phyloP scores from a whole-genome alignment of 2,797 vertebrate genomes.

The Siniperca obscura region DNA sequence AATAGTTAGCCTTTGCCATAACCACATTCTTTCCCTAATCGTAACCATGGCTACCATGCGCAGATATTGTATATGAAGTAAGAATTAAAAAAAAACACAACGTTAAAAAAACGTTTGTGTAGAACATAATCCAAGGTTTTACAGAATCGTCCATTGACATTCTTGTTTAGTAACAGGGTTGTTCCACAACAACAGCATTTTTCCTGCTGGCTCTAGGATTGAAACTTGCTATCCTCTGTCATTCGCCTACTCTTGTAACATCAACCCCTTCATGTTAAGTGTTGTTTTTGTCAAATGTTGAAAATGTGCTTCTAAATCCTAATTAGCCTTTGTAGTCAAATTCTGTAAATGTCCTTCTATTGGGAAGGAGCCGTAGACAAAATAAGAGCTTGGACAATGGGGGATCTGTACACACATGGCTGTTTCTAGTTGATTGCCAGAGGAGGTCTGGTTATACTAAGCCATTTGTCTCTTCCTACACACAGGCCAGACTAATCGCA shows the following conservation, averaged over 20 bases:
- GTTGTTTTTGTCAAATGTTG: slow-evolving; percentile 12
- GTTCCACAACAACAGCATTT: background rate
- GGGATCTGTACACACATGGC: slow-evolving; percentile 63
- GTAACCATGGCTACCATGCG: background rate
- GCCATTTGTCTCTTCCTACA: slow-evolving; percentile 68
- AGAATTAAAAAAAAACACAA: background rate
- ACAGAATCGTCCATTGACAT: background rate
- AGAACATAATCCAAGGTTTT: background rate
- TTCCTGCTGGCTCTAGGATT: background rate
- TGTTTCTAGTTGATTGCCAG: slow-evolving; percentile 70
- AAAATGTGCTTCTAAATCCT: slow-evolving; percentile 31
- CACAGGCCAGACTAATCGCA: slow-evolving; percentile 62
- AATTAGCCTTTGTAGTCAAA: slow-evolving; percentile 22
- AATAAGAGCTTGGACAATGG: slow-evolving; percentile 33
- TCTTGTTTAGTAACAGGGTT: background rate
- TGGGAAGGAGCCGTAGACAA: slow-evolving; percentile 8
- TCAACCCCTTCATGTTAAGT: slow-evolving; percentile 5
- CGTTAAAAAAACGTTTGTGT: background rate
- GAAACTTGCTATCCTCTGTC: background rate
- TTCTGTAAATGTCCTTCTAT: slow-evolving; percentile 7
- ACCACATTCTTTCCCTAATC: background rate
- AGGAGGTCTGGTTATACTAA: slow-evolving; percentile 71
- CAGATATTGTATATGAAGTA: background rate
- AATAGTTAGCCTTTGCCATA: background rate
- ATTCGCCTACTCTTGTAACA: background rate